Conservation (phyloP, 2,797 vertebrate species). For the Mormyrus proboscirostris region DNA sequence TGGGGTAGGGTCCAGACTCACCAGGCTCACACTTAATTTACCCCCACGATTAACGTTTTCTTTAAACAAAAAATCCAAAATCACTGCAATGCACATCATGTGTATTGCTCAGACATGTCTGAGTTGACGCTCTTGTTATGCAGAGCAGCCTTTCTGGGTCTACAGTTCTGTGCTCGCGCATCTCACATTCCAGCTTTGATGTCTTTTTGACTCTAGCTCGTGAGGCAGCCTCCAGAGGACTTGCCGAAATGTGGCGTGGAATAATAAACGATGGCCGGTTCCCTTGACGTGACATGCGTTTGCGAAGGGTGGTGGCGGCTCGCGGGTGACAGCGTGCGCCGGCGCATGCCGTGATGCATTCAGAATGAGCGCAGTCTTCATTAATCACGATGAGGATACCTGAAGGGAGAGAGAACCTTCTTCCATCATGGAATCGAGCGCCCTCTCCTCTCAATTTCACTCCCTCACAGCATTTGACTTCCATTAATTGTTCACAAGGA, state of each 20-base stretch:
- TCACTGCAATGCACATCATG: neutral
- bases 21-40: neutral
- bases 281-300: constrained; percentile 46
- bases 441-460: constrained; percentile 30
- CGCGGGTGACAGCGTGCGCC: constrained; percentile 37
- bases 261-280: constrained; percentile 55
- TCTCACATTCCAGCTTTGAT: constrained; percentile 29
- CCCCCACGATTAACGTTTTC: neutral
- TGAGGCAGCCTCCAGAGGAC: constrained; percentile 54
- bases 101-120: neutral
- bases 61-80: neutral
- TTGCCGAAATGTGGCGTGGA: constrained; percentile 58
- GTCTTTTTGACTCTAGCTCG: constrained; percentile 58
- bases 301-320: constrained; percentile 17
- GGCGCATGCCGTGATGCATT: constrained; percentile 37
- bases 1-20: neutral
- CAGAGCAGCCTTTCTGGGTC: constrained; percentile 33
- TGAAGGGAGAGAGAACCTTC: neutral
- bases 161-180: constrained; percentile 46
- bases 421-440: constrained; percentile 31
- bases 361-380: constrained; percentile 34
- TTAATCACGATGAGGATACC: constrained; percentile 33
- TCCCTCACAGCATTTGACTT: constrained; percentile 31
- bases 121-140: constrained; percentile 12
- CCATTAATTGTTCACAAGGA: constrained; percentile 15